These are phyloP conservation scores for Amiota mariae DNA, from an alignment of 2,888 invertebrate genomes.

Conservation along the genomic window DNA sequence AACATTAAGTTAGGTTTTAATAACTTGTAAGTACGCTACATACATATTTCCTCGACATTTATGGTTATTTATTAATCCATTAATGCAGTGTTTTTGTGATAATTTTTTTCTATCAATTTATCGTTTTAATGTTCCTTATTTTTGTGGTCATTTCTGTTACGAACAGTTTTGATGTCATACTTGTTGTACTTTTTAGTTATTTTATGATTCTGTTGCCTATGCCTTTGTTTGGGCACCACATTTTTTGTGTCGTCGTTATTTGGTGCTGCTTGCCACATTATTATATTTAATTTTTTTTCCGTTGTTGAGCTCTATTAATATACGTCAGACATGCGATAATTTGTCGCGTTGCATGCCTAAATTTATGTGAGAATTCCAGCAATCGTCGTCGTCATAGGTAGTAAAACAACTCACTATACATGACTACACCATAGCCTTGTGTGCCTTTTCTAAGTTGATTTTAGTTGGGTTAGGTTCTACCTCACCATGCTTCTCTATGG, in stretches of 20 bases:
- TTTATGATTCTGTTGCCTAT: too few relatives aligned
- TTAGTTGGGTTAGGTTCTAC: too few relatives aligned
- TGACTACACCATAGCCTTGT: constrained; percentile 44
- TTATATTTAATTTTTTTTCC: not conserved
- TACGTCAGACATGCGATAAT: constrained; percentile 58
- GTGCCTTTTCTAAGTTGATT: constrained; percentile 5
- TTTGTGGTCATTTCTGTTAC: not conserved
- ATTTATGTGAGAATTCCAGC: constrained; percentile 65
- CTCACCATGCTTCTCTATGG: too few relatives aligned
- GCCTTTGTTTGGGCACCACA: not conserved
- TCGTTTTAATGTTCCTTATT: not conserved
- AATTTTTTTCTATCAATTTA: constrained; percentile 15
- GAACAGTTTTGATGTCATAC: not conserved
- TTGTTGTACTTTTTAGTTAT: not conserved
- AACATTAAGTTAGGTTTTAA: too few relatives aligned
- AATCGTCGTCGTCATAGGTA: constrained; percentile 26
- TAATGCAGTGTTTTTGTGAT: constrained; percentile 4
- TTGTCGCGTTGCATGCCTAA: constrained; percentile 37
- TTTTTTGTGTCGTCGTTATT: not conserved
- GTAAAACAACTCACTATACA: constrained; percentile 39
- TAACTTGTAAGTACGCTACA: too few relatives aligned
- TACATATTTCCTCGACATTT: too few relatives aligned
- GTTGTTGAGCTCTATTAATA: constrained; percentile 48
- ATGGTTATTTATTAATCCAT: not conserved
- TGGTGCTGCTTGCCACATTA: not conserved